phyloP scores from a whole-genome alignment of 2,797 vertebrate species.

The Tenualosa ilisha region DNA sequence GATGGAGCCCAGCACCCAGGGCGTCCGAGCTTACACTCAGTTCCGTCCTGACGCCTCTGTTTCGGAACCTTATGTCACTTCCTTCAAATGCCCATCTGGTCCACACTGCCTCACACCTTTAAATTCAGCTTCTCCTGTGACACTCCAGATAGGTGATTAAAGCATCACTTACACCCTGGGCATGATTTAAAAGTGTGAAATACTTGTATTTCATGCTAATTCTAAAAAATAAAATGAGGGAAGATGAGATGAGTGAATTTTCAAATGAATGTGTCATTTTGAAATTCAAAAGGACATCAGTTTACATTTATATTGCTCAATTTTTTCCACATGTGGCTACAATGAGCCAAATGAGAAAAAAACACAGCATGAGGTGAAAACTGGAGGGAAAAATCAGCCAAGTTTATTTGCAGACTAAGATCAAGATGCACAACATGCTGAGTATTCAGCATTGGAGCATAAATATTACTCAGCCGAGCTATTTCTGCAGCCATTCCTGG shows the following conservation, averaged over 20 bases:
- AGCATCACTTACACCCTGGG: background rate
- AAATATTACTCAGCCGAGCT: background rate
- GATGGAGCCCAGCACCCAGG: background rate
- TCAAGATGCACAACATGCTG: constrained; percentile 14
- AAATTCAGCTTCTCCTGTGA: background rate
- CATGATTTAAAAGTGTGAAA: background rate
- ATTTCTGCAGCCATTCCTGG: background rate
- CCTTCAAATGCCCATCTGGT: constrained; percentile 10
- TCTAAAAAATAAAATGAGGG: background rate
- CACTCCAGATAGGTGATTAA: background rate
- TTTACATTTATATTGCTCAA: background rate
- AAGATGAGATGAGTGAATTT: no score
- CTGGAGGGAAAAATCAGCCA: constrained; percentile 17
- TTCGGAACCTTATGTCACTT: background rate
- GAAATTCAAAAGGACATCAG: background rate
- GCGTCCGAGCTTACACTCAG: constrained; percentile 25
- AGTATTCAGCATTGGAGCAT: background rate
- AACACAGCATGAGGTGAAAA: background rate
- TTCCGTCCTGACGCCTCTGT: background rate
- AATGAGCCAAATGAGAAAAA: background rate
- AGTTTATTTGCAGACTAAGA: constrained; percentile 12
- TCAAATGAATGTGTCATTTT: no score
- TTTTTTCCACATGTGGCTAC: background rate
- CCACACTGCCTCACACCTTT: background rate
- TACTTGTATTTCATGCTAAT: background rate